Percentiles rank a stretch among this genome's conserved stretches.
Evolutionary conservation across 2,888 invertebrate species (phyloP).

Genomic region (Cryptocephalus primarius): DNA sequence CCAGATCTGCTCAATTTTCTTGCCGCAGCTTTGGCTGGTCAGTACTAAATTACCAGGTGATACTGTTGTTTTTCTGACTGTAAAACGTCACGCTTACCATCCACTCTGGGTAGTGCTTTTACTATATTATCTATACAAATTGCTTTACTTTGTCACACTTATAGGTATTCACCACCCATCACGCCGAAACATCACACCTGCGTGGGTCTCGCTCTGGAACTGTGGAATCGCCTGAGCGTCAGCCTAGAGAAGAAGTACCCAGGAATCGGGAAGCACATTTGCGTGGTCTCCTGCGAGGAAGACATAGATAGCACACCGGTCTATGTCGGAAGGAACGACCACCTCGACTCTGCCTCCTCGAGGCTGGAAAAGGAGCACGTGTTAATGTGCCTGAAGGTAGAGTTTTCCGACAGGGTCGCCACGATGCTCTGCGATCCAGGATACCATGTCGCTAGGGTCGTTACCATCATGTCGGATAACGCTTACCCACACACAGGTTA

Average conservation of each 20-base stretch:
- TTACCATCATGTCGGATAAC: conserved; percentile 79
- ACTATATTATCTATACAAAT: no score
- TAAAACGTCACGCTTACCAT: no score
- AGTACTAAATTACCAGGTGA: no score
- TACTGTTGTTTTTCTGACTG: no score
- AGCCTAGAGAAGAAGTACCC: conserved; percentile 53
- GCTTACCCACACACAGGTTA: conserved; percentile 76
- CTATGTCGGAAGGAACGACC: conserved; percentile 42
- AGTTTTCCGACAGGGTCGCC: conserved; percentile 62
- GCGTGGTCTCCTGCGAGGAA: conserved; percentile 81
- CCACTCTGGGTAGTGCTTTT: no score
- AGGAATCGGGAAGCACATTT: conserved; percentile 54
- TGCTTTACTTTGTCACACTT: neutral
- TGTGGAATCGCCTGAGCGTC: conserved; percentile 51
- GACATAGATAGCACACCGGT: conserved; percentile 51
- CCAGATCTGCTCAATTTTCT: no score
- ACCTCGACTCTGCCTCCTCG: conserved; percentile 45
- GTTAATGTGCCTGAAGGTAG: conserved; percentile 63
- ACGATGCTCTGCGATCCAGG: conserved; percentile 80
- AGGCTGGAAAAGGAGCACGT: conserved; percentile 81
- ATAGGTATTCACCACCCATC: conserved; percentile 63
- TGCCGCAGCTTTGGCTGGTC: no score
- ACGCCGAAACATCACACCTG: conserved; percentile 74
- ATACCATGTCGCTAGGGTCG: conserved; percentile 76
- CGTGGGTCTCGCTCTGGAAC: conserved; percentile 76